Evolutionary conservation across 1,140 invertebrate genomes (phyloP).

Genomic region (Apis dorsata): DNA sequence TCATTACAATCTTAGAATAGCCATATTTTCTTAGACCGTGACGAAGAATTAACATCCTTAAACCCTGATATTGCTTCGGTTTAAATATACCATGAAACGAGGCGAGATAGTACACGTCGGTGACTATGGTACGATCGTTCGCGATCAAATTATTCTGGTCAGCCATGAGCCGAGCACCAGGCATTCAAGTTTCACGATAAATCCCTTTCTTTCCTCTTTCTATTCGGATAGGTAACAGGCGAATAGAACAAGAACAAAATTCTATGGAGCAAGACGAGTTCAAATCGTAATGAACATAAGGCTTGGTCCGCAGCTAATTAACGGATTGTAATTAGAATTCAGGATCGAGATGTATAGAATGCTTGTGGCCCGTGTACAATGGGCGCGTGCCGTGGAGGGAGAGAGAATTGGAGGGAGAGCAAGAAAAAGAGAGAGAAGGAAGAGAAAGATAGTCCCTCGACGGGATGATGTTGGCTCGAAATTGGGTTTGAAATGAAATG

Average conservation of each 20-base stretch:
- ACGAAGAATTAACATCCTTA: neutral
- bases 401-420: too few species aligned
- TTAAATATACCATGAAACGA: neutral
- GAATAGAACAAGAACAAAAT: constrained; percentile 22
- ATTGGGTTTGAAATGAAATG: constrained; percentile 59
- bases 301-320: constrained; percentile 44
- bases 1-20: neutral
- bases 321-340: constrained; percentile 57
- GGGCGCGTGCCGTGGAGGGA: neutral
- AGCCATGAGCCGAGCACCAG: neutral
- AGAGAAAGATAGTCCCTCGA: neutral
- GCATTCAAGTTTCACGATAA: neutral
- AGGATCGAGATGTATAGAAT: constrained; percentile 46
- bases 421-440: neutral
- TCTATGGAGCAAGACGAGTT: constrained; percentile 2
- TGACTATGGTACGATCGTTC: neutral
- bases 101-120: neutral
- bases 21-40: neutral
- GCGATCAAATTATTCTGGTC: constrained; percentile 21
- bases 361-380: constrained; percentile 22
- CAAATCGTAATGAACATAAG: constrained; percentile 29
- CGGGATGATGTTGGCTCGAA: constrained; percentile 23
- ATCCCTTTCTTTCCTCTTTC: neutral
- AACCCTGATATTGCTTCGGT: too few species aligned
- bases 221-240: neutral